phyloP scores from a whole-genome alignment of 2,113 vertebrate species.

The Brachyhypopomus occidentalis region DNA sequence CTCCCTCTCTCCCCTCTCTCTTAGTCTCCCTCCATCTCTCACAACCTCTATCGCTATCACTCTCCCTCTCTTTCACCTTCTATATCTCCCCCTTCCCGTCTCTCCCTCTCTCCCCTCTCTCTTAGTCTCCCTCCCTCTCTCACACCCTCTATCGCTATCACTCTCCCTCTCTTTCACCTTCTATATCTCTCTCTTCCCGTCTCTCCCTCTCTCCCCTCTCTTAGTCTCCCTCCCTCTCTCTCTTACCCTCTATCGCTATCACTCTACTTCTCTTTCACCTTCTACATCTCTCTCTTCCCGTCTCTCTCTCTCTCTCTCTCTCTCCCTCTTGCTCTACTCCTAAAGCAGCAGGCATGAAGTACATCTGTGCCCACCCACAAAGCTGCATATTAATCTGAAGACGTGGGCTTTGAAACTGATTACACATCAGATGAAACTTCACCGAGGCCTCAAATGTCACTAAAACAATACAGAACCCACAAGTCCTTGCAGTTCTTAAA shows the following conservation, averaged over 20 bases:
- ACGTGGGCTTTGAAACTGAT: constrained; percentile 35
- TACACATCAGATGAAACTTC: constrained; percentile 35
- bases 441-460: constrained; percentile 39
- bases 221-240: background rate
- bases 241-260: background rate
- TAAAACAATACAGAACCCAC: constrained; percentile 18
- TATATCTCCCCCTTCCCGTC: no score
- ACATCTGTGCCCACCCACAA: constrained; percentile 9
- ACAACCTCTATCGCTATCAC: no score
- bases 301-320: constrained; percentile 6
- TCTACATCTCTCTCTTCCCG: background rate
- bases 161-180: background rate
- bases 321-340: background rate
- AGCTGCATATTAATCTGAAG: background rate
- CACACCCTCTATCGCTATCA: background rate
- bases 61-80: no score
- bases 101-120: background rate
- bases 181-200: background rate
- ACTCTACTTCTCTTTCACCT: background rate
- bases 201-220: background rate
- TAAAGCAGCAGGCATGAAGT: background rate
- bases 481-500: background rate
- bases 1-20: no score
- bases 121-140: background rate
- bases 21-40: no score